These are phyloP conservation scores for Eueremaeus valkanovi DNA, from an alignment of 2,888 invertebrate species.

Conservation along the genomic window DNA sequence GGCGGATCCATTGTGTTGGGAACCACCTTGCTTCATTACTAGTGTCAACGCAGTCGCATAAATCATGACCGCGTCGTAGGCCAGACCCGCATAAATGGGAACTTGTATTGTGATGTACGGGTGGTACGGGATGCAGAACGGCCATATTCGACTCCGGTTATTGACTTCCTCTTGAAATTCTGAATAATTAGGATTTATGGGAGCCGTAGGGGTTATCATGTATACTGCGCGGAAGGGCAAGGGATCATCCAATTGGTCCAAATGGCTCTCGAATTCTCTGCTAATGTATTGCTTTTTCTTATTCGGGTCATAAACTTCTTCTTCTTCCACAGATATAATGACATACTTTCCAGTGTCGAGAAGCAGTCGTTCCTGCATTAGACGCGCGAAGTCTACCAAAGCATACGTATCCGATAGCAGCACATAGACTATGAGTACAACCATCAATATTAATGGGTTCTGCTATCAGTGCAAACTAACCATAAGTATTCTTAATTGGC, in stretches of 20 bases:
- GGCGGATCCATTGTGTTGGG: constrained; percentile 69
- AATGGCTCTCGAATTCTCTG: constrained; percentile 29
- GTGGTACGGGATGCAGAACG: constrained; percentile 75
- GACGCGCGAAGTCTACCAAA: constrained; percentile 82
- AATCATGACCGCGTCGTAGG: constrained; percentile 80
- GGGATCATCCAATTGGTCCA: background rate
- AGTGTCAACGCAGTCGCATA: constrained; percentile 78
- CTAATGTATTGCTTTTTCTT: constrained; percentile 45
- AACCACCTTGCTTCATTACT: constrained; percentile 63
- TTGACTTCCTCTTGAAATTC: constrained; percentile 67
- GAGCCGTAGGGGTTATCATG: constrained; percentile 71
- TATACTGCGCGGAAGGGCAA: constrained; percentile 69
- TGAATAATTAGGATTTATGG: constrained; percentile 67
- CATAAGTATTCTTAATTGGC: too few species aligned
- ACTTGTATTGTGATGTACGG: constrained; percentile 64
- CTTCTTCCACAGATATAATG: constrained; percentile 90
- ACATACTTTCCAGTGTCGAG: constrained; percentile 90
- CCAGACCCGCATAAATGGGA: constrained; percentile 74
- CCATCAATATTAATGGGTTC: too few species aligned
- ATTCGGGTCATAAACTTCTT: constrained; percentile 51
- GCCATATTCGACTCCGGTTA: constrained; percentile 64
- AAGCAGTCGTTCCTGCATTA: constrained; percentile 80
- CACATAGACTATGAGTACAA: constrained; percentile 82
- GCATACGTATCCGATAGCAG: constrained; percentile 81
- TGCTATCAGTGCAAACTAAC: too few species aligned